These are phyloP conservation scores for Heliocidaris tuberculata DNA, from an alignment of 35 echinoderm and acorn worm genomes.

Conservation along the genomic window DNA sequence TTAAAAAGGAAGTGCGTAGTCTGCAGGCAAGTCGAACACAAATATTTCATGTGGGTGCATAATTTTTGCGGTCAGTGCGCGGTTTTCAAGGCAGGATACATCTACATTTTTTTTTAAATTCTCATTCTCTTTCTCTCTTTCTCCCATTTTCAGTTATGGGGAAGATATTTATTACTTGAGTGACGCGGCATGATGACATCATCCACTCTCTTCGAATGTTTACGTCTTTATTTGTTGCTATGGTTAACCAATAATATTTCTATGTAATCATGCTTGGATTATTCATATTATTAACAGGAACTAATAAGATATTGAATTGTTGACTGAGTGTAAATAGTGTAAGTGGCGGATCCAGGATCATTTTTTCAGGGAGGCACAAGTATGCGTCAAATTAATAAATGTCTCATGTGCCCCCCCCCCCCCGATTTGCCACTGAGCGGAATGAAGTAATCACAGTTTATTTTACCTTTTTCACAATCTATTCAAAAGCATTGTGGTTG, in stretches of 20 bases:
- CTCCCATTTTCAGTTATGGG: background rate
- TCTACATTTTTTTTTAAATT: background rate
- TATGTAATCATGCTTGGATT: too few relatives aligned
- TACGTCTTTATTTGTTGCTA: background rate
- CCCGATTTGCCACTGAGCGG: too few relatives aligned
- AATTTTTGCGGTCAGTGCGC: background rate
- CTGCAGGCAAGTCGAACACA: background rate
- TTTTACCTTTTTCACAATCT: too few relatives aligned
- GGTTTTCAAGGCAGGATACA: background rate
- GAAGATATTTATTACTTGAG: background rate
- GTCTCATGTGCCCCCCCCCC: too few relatives aligned
- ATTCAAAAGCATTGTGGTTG: too few relatives aligned
- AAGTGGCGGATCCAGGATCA: too few relatives aligned
- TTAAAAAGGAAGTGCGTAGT: conserved; percentile 25
- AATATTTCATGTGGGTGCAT: background rate
- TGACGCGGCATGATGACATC: background rate
- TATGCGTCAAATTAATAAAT: too few relatives aligned
- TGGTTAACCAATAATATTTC: background rate
- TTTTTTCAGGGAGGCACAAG: too few relatives aligned
- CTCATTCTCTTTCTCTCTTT: background rate
- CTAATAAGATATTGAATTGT: background rate
- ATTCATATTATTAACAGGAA: too few relatives aligned
- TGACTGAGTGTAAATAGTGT: background rate
- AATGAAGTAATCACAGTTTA: too few relatives aligned
- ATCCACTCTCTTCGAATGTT: background rate